A percentile compares a stretch with the other conserved stretches of the same genome.
These are phyloP conservation scores for Protosalanx chinensis DNA, from an alignment of 2,797 vertebrate species.

Conservation along the genomic window DNA sequence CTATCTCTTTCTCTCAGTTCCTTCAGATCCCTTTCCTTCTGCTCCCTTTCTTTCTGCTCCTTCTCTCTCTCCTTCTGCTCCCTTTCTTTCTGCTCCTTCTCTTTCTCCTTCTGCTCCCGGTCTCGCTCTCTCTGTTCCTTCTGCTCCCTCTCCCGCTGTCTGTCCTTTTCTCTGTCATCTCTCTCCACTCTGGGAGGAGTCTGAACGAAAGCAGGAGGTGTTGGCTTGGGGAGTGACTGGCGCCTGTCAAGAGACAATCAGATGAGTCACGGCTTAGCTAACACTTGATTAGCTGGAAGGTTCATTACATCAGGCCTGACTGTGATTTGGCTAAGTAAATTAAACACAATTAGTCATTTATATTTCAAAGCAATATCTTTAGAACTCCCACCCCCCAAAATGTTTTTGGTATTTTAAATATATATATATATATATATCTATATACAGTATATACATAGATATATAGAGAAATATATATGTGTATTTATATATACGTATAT, in stretches of 20 bases:
- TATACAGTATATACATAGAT: too few relatives aligned
- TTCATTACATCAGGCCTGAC: too few relatives aligned
- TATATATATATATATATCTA: too few relatives aligned
- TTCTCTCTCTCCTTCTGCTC: slow-evolving; percentile 54
- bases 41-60: slow-evolving; percentile 64
- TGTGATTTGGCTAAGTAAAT: too few relatives aligned
- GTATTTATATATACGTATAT: too few relatives aligned
- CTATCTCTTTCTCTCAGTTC: too few relatives aligned
- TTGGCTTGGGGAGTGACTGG: slow-evolving; percentile 80
- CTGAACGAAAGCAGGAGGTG: slow-evolving; percentile 59
- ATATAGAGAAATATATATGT: too few relatives aligned
- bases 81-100: slow-evolving; percentile 27
- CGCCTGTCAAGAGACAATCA: slow-evolving; percentile 62
- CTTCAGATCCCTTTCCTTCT: slow-evolving; percentile 14
- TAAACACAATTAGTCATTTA: too few relatives aligned
- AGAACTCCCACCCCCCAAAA: too few relatives aligned
- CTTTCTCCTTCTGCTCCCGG: slow-evolving; percentile 53
- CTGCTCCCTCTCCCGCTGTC: background rate
- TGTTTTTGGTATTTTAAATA: too few relatives aligned
- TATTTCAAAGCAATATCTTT: too few relatives aligned
- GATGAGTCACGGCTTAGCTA: slow-evolving; percentile 13
- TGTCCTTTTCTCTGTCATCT: background rate
- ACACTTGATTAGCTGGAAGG: too few relatives aligned
- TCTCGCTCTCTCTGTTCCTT: slow-evolving; percentile 7
- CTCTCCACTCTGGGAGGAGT: slow-evolving; percentile 62